These are phyloP conservation scores for Serripes groenlandicus DNA, from an alignment of 2,888 invertebrate genomes.

Conservation along the genomic window DNA sequence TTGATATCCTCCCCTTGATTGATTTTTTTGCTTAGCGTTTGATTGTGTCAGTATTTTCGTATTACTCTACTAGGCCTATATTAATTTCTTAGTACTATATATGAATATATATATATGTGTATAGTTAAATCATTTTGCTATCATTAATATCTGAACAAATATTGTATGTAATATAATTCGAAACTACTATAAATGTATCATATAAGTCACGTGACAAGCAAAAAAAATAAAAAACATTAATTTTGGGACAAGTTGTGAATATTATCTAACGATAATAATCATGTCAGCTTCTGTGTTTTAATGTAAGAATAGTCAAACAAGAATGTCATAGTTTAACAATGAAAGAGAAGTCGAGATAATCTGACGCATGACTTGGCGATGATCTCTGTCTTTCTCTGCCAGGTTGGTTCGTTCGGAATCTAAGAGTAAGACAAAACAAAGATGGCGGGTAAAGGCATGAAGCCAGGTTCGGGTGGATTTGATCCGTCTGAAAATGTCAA, in stretches of 20 bases:
- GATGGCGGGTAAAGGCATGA: slow-evolving; percentile 80
- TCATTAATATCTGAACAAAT: not conserved
- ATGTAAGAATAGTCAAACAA: not conserved
- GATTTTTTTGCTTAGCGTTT: too few species aligned
- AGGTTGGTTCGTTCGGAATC: not conserved
- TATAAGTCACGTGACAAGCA: slow-evolving; percentile 6
- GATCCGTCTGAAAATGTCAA: slow-evolving; percentile 80
- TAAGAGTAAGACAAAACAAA: slow-evolving; percentile 72
- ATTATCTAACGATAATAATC: too few species aligned
- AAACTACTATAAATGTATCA: not conserved
- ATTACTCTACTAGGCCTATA: too few species aligned
- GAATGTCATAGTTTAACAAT: not conserved
- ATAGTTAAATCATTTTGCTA: too few species aligned
- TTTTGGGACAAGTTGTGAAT: too few species aligned
- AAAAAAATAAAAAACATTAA: slow-evolving; percentile 7
- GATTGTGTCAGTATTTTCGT: too few species aligned
- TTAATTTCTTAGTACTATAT: too few species aligned
- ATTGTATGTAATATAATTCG: not conserved
- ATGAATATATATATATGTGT: too few species aligned
- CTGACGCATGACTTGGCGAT: not conserved
- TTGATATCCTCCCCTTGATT: too few species aligned
- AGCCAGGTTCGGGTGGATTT: slow-evolving; percentile 73
- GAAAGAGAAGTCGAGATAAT: not conserved
- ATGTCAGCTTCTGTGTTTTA: too few species aligned
- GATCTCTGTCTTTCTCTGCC: not conserved